phyloP scores from a whole-genome alignment of 2,113 vertebrate genomes.

The Sitta europaea region DNA sequence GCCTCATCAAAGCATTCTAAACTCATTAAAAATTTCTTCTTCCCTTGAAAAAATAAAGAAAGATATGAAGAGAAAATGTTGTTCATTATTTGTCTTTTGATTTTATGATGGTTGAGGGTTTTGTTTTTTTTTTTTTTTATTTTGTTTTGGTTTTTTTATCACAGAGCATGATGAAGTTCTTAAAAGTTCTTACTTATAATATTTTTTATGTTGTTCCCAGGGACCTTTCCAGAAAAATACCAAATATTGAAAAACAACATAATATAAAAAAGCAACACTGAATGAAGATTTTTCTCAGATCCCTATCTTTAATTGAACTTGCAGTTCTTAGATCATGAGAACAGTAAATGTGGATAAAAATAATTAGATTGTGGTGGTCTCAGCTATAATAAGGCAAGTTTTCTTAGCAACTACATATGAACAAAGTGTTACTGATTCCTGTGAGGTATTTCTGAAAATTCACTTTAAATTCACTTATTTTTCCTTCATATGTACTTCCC shows the following conservation, averaged over 20 bases:
- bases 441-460: background rate
- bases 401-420: background rate
- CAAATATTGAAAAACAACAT: background rate
- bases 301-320: background rate
- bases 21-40: background rate
- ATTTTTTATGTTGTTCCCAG: background rate
- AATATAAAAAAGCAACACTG: background rate
- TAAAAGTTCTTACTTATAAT: background rate
- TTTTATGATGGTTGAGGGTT: background rate
- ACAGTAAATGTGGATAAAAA: background rate
- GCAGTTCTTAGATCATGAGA: background rate
- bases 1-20: background rate
- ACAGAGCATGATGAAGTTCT: background rate
- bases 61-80: background rate
- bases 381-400: background rate
- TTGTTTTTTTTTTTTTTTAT: background rate
- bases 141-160: background rate
- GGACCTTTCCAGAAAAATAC: background rate
- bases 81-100: background rate
- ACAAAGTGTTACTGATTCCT: background rate
- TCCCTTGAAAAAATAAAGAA: background rate
- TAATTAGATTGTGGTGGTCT: background rate
- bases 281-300: background rate
- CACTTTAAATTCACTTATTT: background rate
- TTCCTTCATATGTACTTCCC: background rate